Evolutionary conservation across 2,113 vertebrate genomes (phyloP).

Genomic region (Calcarius ornatus): DNA sequence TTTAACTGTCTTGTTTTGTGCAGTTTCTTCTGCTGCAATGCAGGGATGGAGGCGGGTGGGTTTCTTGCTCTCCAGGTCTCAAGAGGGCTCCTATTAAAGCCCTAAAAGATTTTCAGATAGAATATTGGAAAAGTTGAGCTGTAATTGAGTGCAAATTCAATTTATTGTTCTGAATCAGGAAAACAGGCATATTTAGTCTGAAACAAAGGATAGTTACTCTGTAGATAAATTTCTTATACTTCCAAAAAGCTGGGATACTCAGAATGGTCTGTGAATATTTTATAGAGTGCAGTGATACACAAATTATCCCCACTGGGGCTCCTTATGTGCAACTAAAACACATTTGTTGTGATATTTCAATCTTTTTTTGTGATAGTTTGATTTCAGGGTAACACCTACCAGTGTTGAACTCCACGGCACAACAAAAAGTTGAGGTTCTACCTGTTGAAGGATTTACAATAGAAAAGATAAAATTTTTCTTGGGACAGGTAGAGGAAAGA

Average conservation of each 20-base stretch:
- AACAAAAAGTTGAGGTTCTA: neutral
- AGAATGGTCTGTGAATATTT: neutral
- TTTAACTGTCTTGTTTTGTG: neutral
- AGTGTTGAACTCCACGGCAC: fast-evolving
- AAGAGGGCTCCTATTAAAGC: neutral
- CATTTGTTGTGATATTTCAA: neutral
- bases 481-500: neutral
- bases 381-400: neutral
- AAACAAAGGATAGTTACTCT: neutral
- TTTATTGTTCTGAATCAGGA: neutral
- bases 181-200: neutral
- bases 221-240: neutral
- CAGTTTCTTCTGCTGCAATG: neutral
- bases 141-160: neutral
- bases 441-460: neutral
- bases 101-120: neutral
- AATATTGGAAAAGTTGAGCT: neutral
- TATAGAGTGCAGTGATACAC: neutral
- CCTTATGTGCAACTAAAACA: neutral
- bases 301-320: neutral
- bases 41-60: neutral
- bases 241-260: neutral
- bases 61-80: neutral
- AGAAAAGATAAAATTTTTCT: neutral
- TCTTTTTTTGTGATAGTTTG: neutral